These are phyloP conservation scores for Drosophila repleta DNA, from an alignment of 1,140 invertebrate genomes.

Conservation along the genomic window DNA sequence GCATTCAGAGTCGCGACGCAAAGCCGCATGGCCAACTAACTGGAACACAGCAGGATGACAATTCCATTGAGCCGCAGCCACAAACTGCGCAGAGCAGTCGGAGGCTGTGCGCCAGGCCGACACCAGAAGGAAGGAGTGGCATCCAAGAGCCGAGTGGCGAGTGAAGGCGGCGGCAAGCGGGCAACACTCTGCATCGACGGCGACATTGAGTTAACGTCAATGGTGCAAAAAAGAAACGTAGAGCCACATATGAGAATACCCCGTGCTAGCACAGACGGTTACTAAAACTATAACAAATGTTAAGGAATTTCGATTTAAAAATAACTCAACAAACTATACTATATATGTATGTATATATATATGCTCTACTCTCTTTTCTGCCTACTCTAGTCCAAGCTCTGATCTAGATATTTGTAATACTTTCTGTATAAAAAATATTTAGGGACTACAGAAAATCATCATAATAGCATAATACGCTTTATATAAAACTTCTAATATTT, in stretches of 20 bases:
- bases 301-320: not conserved
- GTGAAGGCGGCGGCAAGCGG: not conserved
- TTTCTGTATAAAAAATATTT: no score
- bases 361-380: no score
- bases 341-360: no score
- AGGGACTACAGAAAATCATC: no score
- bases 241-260: slow-evolving; percentile 8
- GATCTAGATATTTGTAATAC: no score
- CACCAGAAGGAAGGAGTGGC: not conserved
- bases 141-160: slow-evolving; percentile 12
- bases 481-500: no score
- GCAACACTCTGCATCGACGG: slow-evolving; percentile 35
- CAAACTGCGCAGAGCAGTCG: slow-evolving; percentile 10
- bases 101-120: not conserved
- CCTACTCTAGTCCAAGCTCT: no score
- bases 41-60: slow-evolving; percentile 82
- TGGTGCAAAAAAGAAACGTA: slow-evolving; percentile 29
- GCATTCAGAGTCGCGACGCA: slow-evolving; percentile 41
- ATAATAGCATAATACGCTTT: no score
- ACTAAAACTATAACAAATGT: not conserved
- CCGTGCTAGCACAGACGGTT: not conserved
- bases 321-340: not conserved
- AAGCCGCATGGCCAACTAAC: slow-evolving; percentile 68
- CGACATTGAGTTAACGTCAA: slow-evolving; percentile 69
- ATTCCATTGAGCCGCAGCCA: slow-evolving; percentile 71